A percentile compares a stretch with the other conserved stretches of the same genome.
Conservation (phyloP, 2,113 vertebrate genomes). For the Pavo muticus region DNA sequence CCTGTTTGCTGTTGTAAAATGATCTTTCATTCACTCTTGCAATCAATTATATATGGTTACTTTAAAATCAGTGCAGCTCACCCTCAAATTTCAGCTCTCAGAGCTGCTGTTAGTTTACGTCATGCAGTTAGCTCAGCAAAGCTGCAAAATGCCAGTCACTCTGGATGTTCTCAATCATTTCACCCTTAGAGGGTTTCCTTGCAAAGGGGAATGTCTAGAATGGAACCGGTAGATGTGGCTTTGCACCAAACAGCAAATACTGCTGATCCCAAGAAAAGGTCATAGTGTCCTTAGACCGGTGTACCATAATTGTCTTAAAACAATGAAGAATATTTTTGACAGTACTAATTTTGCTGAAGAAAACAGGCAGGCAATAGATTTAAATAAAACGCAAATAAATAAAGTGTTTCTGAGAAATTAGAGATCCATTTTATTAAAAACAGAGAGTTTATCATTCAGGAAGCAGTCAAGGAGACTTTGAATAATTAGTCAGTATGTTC, state of each 20-base stretch:
- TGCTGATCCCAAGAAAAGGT: not conserved
- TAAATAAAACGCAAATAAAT: not conserved
- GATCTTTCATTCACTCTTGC: not conserved
- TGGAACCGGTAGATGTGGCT: not conserved
- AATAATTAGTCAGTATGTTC: not conserved
- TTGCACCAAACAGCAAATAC: not conserved
- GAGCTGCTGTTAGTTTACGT: not conserved
- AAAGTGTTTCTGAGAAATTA: not conserved
- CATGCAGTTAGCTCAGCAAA: not conserved
- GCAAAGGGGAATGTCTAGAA: not conserved
- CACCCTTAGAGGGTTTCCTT: not conserved
- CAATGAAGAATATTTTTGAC: not conserved
- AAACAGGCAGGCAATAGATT: not conserved
- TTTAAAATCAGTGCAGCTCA: not conserved
- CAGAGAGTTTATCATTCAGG: not conserved
- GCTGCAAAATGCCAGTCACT: not conserved
- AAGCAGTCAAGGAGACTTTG: not conserved
- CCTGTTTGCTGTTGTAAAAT: not conserved
- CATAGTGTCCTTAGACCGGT: not conserved
- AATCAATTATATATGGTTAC: not conserved
- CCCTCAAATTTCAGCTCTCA: not conserved
- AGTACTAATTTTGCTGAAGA: not conserved
- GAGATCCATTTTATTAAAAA: not conserved
- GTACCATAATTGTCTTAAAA: not conserved
- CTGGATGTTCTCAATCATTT: not conserved